Conservation (phyloP, 2,888 invertebrate species). For the Drymonia ruficornis region DNA sequence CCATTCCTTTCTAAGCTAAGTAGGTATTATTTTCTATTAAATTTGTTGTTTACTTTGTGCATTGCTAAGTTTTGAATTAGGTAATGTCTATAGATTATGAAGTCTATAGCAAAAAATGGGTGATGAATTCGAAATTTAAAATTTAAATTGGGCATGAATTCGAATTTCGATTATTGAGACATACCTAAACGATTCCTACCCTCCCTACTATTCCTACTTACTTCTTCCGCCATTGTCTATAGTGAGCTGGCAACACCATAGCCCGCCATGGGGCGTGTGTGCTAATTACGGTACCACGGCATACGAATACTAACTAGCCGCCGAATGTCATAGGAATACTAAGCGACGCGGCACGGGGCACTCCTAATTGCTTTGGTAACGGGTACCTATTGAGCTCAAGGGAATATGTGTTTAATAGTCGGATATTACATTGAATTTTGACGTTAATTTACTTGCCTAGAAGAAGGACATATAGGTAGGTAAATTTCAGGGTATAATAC, state of each 20-base stretch:
- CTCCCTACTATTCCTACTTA: background rate
- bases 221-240: background rate
- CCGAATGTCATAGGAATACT: conserved; percentile 43
- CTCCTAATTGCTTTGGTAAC: conserved; percentile 41
- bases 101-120: background rate
- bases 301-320: conserved; percentile 45
- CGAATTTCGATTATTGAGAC: no score
- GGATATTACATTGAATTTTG: conserved; percentile 1
- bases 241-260: background rate
- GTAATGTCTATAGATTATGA: background rate
- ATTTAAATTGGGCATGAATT: background rate
- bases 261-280: conserved; percentile 32
- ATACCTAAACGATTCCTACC: no score
- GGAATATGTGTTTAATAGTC: conserved; percentile 18
- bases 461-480: no score
- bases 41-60: no score
- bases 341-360: conserved; percentile 27
- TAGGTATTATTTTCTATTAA: no score
- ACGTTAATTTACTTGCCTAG: no score
- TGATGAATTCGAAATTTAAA: background rate
- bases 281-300: conserved; percentile 46
- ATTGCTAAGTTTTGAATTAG: background rate
- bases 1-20: no score
- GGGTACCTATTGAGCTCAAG: background rate
- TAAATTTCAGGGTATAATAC: no score